These are phyloP conservation scores for Stenolophus ochropezus DNA, from an alignment of 2,888 invertebrate genomes.

Conservation along the genomic window DNA sequence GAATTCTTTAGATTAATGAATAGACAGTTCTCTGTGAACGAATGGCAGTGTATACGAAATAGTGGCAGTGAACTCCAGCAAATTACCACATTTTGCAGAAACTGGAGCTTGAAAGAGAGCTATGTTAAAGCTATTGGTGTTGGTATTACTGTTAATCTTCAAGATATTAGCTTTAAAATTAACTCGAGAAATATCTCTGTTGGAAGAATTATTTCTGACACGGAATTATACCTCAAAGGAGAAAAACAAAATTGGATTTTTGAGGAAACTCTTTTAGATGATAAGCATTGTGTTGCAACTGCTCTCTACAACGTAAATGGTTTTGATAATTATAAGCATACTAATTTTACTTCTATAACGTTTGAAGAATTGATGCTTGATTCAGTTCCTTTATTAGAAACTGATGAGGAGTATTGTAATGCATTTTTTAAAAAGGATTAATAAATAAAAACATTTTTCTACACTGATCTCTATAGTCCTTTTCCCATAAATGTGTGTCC, in stretches of 20 bases:
- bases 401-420: slow-evolving; percentile 76
- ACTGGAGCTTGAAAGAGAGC: slow-evolving; percentile 96
- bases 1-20: slow-evolving; percentile 95
- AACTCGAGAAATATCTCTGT: slow-evolving; percentile 75
- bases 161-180: slow-evolving; percentile 84
- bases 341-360: slow-evolving; percentile 75
- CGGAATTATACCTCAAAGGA: slow-evolving; percentile 79
- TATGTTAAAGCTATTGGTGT: slow-evolving; percentile 93
- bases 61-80: slow-evolving; percentile 78
- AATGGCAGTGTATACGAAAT: slow-evolving; percentile 86
- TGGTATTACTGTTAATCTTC: slow-evolving; percentile 87
- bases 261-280: slow-evolving; percentile 87
- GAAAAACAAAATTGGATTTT: slow-evolving; percentile 82
- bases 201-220: slow-evolving; percentile 77
- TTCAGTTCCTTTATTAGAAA: slow-evolving; percentile 73
- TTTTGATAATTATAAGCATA: slow-evolving; percentile 63
- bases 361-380: slow-evolving; percentile 78
- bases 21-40: slow-evolving; percentile 85
- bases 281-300: slow-evolving; percentile 86
- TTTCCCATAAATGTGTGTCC: slow-evolving; percentile 43
- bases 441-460: slow-evolving; percentile 61
- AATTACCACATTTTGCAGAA: slow-evolving; percentile 87
- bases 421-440: slow-evolving; percentile 78
- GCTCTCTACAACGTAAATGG: slow-evolving; percentile 73
- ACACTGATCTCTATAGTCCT: not conserved